Percentiles rank a stretch among this genome's conserved stretches.
Conservation (phyloP, 1,140 invertebrate genomes). For the Stenopsyche tienmushanensis region DNA sequence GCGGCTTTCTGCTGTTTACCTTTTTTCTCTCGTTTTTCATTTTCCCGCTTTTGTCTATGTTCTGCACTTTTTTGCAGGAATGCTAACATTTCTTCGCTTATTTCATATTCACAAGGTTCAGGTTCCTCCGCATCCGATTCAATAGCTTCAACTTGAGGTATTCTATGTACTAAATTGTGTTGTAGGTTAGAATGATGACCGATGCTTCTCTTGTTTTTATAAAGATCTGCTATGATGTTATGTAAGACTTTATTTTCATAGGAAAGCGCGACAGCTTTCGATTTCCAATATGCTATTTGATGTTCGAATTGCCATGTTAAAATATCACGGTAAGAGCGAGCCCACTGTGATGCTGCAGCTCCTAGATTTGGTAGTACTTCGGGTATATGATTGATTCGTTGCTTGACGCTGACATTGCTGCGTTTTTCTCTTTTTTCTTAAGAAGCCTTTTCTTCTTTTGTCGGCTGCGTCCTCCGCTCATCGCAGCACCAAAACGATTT, state of each 20-base stretch:
- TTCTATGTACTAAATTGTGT: no score
- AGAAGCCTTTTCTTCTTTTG: no score
- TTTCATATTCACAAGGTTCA: constrained; percentile 54
- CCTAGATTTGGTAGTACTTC: not conserved
- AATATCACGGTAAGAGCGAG: constrained; percentile 46
- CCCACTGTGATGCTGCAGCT: constrained; percentile 48
- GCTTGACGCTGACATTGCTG: constrained; percentile 1
- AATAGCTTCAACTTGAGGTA: constrained; percentile 24
- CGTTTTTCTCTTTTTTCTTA: not conserved
- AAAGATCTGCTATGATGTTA: constrained; percentile 44
- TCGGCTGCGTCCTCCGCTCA: no score
- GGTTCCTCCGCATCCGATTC: constrained; percentile 43
- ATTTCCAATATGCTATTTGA: constrained; percentile 66
- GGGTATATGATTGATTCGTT: not conserved
- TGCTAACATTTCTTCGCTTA: constrained; percentile 65
- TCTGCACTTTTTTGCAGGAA: constrained; percentile 63
- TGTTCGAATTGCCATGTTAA: constrained; percentile 57
- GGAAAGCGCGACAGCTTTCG: constrained; percentile 62
- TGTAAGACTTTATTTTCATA: constrained; percentile 64
- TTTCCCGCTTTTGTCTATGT: constrained; percentile 55
- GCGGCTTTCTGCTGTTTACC: constrained; percentile 38
- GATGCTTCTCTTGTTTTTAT: constrained; percentile 44
- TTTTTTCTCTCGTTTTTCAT: constrained; percentile 45
- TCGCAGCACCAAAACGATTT: no score
- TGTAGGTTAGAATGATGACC: constrained; percentile 10